Evolutionary conservation across 2,113 vertebrate genomes (phyloP), one percentile per base, ranked within the genome.

Genomic region (Nansenia antarctica): DNA sequence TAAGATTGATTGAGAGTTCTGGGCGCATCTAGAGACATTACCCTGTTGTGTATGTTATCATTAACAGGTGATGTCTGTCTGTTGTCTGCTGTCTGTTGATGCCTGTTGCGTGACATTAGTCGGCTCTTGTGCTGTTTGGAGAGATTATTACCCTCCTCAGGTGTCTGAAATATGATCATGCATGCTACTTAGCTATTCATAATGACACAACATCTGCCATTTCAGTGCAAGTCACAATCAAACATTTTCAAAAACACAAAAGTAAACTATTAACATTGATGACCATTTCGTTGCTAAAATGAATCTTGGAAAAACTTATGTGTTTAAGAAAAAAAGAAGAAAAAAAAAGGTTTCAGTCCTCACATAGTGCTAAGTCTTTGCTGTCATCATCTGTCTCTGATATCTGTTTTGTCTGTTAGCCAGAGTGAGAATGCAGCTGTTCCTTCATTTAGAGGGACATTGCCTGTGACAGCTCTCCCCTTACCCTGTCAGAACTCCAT

Each of bases 101-200:
- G n/a, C n/a, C n/a, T n/a, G 35, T 45, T 18, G 61, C n/a, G 37
- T 27, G 37, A 42, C 35, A 45, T 39, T 31, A n/a, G 55, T 29
- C 18, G 29, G 18, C 20, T 9, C 55, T 37, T 12, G 69, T 59
- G 69, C 63, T 11, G 69, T 67, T 11, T 22, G 26, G 15, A 54
- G 73, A 73, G 74, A 69, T 75, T 58, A 80, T 39, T 67, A 35
- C 59, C 65, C 73, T 78, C 70, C 70, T 85, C 70, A 24, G 62
- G 75, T 82, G 76, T 68, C 78, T 67, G 76, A 67, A 81, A 79
- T 60, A 45, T 54, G 80, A 83, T 72, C 75, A 70, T 2, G 78
- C 59, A 76, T 52, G 68, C 67, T 71, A 65, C 64, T 63, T 57
- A 65, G 65, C 57, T 77, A 72, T 85, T 74, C 57, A 72, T 77